phyloP scores from a whole-genome alignment of 2,113 vertebrate species.

The Electrona antarctica region DNA sequence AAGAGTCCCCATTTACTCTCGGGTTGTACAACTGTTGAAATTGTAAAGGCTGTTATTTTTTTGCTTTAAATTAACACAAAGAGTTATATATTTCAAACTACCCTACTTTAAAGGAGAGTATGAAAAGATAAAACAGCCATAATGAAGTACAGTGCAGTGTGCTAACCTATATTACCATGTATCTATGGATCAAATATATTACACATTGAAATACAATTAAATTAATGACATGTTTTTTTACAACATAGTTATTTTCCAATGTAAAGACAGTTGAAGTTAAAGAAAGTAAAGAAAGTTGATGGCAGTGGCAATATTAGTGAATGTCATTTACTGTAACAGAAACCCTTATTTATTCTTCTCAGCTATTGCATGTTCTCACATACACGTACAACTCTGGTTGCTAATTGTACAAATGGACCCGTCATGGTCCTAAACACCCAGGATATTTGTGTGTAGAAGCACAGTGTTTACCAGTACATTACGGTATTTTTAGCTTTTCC shows the following conservation, averaged over 20 bases:
- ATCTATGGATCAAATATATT: constrained; percentile 49
- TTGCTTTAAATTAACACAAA: neutral
- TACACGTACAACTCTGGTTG: too few species aligned
- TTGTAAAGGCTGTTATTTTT: neutral
- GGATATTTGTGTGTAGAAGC: neutral
- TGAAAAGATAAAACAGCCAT: constrained; percentile 4
- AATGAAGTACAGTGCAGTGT: constrained; percentile 15
- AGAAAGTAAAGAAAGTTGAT: neutral
- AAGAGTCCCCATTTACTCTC: constrained; percentile 19
- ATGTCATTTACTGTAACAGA: constrained; percentile 16
- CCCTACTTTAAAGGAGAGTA: constrained; percentile 4
- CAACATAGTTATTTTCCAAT: constrained; percentile 19
- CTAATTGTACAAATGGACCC: too few species aligned
- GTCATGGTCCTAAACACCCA: too few species aligned
- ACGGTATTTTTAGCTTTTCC: constrained; percentile 12
- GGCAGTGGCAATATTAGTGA: constrained; percentile 30
- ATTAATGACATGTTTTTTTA: constrained; percentile 40
- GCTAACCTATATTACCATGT: constrained; percentile 26
- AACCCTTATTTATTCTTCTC: constrained; percentile 15
- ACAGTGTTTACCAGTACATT: constrained; percentile 18
- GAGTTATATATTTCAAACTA: neutral
- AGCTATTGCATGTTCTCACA: constrained; percentile 22
- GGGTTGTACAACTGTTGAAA: constrained; percentile 10
- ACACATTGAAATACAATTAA: constrained; percentile 46
- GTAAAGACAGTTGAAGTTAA: too few species aligned